These are phyloP conservation scores for Mya arenaria DNA, from an alignment of 1,140 invertebrate genomes.

Conservation along the genomic window DNA sequence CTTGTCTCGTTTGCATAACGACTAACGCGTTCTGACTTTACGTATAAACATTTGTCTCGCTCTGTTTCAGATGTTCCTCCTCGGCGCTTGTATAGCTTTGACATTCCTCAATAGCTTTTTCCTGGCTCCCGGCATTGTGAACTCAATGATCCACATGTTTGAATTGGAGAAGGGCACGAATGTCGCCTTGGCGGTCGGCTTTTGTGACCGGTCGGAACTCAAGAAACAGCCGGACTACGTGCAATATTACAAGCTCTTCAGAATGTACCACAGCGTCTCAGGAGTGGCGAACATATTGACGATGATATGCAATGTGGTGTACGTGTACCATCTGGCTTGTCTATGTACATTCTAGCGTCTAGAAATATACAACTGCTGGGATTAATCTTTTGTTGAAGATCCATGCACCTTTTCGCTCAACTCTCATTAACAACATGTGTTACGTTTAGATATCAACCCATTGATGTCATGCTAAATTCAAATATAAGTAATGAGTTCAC, in stretches of 20 bases:
- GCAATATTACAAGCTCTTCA: conserved; percentile 21
- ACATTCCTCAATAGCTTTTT: conserved; percentile 51
- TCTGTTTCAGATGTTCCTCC: not conserved
- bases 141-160: conserved; percentile 35
- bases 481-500: too few species aligned
- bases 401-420: too few species aligned
- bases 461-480: too few species aligned
- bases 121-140: conserved; percentile 31
- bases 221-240: conserved; percentile 35
- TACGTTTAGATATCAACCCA: too few species aligned
- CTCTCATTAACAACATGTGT: too few species aligned
- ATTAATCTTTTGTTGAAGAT: too few species aligned
- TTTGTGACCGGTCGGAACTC: conserved; percentile 29
- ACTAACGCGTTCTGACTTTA: too few species aligned
- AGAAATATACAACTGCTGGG: too few species aligned
- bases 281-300: conserved; percentile 24
- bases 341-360: too few species aligned
- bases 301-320: conserved; percentile 29
- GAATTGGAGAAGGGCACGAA: conserved; percentile 37
- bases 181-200: conserved; percentile 26
- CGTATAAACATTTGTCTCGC: not conserved
- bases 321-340: conserved; percentile 35
- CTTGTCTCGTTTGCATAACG: too few species aligned
- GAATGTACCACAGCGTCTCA: conserved; percentile 17
- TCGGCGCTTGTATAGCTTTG: not conserved